Percentiles rank a stretch among this genome's conserved stretches.
phyloP scores from a whole-genome alignment of 2,888 invertebrate species.

The Drosophila acutilabella region DNA sequence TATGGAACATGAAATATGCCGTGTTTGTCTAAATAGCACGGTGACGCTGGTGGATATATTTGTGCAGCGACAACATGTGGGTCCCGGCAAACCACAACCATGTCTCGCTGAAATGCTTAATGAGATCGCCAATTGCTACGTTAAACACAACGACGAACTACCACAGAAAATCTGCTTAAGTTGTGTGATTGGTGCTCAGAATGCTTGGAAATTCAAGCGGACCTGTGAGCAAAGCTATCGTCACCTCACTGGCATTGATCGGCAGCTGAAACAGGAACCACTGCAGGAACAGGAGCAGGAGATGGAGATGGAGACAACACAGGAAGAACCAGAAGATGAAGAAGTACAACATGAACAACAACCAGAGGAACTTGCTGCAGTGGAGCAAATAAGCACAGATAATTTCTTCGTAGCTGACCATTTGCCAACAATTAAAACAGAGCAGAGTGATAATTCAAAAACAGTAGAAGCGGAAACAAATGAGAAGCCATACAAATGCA shows the following conservation, averaged over 20 bases:
- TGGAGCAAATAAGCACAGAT: neutral
- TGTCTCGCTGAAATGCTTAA: conserved; percentile 49
- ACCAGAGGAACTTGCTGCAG: neutral
- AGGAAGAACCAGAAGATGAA: neutral
- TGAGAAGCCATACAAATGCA: conserved; percentile 15
- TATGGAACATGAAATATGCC: conserved; percentile 36
- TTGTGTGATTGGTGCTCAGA: conserved; percentile 40
- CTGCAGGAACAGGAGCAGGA: neutral
- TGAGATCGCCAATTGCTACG: conserved; percentile 39
- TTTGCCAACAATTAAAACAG: neutral
- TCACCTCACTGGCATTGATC: conserved; percentile 1
- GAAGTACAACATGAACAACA: neutral
- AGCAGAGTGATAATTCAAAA: neutral
- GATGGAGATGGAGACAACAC: no score
- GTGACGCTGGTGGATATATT: conserved; percentile 46
- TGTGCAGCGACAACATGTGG: conserved; percentile 10
- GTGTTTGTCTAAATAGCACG: conserved; percentile 31
- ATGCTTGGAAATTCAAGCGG: conserved; percentile 46
- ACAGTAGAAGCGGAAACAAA: neutral
- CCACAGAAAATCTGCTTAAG: conserved; percentile 40
- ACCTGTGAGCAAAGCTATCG: conserved; percentile 41
- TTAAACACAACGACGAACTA: conserved; percentile 36
- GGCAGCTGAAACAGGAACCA: neutral
- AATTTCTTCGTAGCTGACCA: neutral
- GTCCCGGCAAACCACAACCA: conserved; percentile 27